These are phyloP conservation scores for Menura novaehollandiae DNA, from an alignment of 2,113 vertebrate genomes.

Conservation along the genomic window DNA sequence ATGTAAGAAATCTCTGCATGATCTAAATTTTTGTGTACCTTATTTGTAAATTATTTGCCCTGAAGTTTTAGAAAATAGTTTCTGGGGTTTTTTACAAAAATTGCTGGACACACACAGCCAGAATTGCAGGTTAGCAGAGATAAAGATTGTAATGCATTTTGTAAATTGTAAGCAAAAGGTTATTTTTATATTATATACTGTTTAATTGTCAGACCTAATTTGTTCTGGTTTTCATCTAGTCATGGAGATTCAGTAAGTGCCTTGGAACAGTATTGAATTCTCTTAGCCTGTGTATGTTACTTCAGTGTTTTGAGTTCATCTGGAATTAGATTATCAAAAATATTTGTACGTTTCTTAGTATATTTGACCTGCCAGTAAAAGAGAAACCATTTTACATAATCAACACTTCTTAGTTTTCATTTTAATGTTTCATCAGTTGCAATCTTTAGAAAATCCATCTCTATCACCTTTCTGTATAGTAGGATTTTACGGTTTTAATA, in stretches of 20 bases:
- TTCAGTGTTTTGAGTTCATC: conserved; percentile 71
- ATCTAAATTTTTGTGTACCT: conserved; percentile 83
- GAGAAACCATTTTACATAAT: conserved; percentile 55
- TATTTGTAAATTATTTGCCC: conserved; percentile 95
- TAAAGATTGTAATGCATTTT: conserved; percentile 95
- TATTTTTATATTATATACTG: conserved; percentile 98
- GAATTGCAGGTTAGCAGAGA: conserved; percentile 81
- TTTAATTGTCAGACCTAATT: conserved; percentile 80
- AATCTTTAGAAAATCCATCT: neutral
- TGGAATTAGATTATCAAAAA: conserved; percentile 70
- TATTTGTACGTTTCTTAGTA: conserved; percentile 78
- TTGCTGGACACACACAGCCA: conserved; percentile 79
- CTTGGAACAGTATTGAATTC: conserved; percentile 87
- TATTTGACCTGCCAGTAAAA: conserved; percentile 87
- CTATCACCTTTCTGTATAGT: neutral
- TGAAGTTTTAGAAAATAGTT: conserved; percentile 87
- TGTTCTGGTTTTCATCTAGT: conserved; percentile 78
- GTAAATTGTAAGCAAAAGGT: conserved; percentile 99
- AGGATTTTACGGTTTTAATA: conserved; percentile 14
- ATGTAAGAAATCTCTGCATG: conserved; percentile 97
- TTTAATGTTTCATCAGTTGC: conserved; percentile 36
- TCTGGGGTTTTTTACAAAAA: conserved; percentile 79
- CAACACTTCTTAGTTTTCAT: conserved; percentile 64
- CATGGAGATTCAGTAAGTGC: conserved; percentile 89
- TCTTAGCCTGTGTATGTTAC: conserved; percentile 75